These are phyloP conservation scores for Pseudococcus jackbeardsleyi DNA, from an alignment of 2,888 invertebrate genomes.

Conservation along the genomic window DNA sequence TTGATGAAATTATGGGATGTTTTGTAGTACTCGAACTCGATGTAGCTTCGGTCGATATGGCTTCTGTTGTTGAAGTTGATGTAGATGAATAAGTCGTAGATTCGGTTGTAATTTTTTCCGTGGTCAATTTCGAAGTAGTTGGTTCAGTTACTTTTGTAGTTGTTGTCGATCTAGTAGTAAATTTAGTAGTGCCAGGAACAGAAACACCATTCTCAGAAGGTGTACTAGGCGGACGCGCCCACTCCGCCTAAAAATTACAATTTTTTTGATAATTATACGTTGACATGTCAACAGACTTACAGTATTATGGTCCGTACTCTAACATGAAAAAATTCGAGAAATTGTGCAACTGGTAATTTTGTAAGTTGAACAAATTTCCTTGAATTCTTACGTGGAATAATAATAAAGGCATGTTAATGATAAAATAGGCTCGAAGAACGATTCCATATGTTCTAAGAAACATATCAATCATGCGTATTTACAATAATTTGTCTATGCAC, in stretches of 20 bases:
- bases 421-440: too few relatives aligned
- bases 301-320: too few relatives aligned
- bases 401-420: too few relatives aligned
- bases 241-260: conserved; percentile 67
- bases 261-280: too few relatives aligned
- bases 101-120: not conserved
- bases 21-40: not conserved
- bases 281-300: too few relatives aligned
- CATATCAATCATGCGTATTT: too few relatives aligned
- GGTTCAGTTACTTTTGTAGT: conserved; percentile 55
- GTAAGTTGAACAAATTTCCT: too few relatives aligned
- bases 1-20: not conserved
- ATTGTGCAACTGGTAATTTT: too few relatives aligned
- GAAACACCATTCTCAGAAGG: conserved; percentile 59
- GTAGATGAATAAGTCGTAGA: not conserved
- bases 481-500: too few relatives aligned
- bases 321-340: too few relatives aligned
- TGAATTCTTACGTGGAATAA: too few relatives aligned
- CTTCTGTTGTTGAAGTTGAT: conserved; percentile 9
- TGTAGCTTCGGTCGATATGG: not conserved
- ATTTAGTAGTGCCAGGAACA: conserved; percentile 5
- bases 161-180: conserved; percentile 54
- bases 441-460: too few relatives aligned
- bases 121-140: conserved; percentile 11
- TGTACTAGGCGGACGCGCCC: conserved; percentile 68